Evolutionary conservation across 2,888 invertebrate species (phyloP), one percentile per base, ranked within the genome.

Genomic region (Bellardia bayeri): DNA sequence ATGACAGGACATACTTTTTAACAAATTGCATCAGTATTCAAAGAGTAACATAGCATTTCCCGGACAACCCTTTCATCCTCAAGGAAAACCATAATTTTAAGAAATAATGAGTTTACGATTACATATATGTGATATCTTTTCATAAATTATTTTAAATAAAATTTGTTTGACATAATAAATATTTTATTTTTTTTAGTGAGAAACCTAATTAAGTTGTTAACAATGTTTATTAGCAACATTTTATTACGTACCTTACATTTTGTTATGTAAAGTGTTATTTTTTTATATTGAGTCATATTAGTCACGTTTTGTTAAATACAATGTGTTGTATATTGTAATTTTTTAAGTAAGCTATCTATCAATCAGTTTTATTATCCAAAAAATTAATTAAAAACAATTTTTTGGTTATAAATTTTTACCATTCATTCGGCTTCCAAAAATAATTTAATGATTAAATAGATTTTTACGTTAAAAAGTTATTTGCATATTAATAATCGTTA

Each of bases 21-120:
- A 49, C 45, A 68, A 68, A 68, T 68, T 23, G 68, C 68, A 23
- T 6, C 68, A 68, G 33, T 68, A 68, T 68, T 33, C 68, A 49
- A 16, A 13, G 13, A 23, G 49, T 8, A 68, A 49, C 3, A 23
- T 2, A 13, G 13, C 49, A 30, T 68, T 7, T 49, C 68, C 68
- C 6, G 68, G 68, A 49, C 45, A 49, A 45, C 68, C 68, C 40
- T 68, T 68, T 68, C 30, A 68, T 30, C 68, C 68, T 7, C 68
- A 68, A 30, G 68, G 68, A 49, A 49, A 45, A 49, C 23, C 45
- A 14, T 68, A 68, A 49, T 68, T 68, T 68, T 30, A 49, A 68
- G 14, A 33, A 45, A 49, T 30, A 23, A 23, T 33, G 13, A 13
- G 1, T 61, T 1, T 7, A 61, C 3, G 5, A 61, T 33, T 61